A percentile compares a stretch with the other conserved stretches of the same genome.
These are phyloP conservation scores for Enteromius afrohamiltoni DNA, from an alignment of 2,797 vertebrate species.

Conservation along the genomic window DNA sequence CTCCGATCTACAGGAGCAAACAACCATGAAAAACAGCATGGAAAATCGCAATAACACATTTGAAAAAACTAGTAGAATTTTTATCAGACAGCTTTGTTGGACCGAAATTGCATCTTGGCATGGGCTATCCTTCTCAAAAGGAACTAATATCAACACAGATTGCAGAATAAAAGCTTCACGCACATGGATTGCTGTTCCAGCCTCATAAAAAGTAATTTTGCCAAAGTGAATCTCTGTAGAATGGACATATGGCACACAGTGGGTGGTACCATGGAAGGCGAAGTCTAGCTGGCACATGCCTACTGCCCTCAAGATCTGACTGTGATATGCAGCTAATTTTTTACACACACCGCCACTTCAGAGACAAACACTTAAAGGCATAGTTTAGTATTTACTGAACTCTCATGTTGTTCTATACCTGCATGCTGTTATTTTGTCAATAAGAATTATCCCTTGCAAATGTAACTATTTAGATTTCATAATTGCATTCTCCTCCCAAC, in stretches of 20 bases:
- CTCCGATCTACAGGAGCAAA: slow-evolving; percentile 83
- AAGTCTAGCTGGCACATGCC: slow-evolving; percentile 25
- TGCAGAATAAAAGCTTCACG: neutral
- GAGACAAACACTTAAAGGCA: neutral
- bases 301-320: slow-evolving; percentile 18
- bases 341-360: neutral
- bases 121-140: neutral
- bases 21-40: slow-evolving; percentile 42
- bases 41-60: neutral
- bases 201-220: neutral
- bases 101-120: slow-evolving; percentile 18
- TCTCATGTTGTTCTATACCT: neutral
- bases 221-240: slow-evolving; percentile 24
- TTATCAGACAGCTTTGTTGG: neutral
- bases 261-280: slow-evolving; percentile 24
- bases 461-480: too few relatives aligned
- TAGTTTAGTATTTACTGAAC: neutral
- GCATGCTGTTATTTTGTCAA: slow-evolving; percentile 7
- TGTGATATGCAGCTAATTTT: slow-evolving; percentile 19
- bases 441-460: neutral
- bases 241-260: slow-evolving; percentile 45
- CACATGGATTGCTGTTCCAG: neutral
- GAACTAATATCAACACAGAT: neutral
- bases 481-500: neutral
- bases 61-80: neutral